phyloP scores from a whole-genome alignment of 2,888 invertebrate genomes.

The Pycnomerus fuliginosus region DNA sequence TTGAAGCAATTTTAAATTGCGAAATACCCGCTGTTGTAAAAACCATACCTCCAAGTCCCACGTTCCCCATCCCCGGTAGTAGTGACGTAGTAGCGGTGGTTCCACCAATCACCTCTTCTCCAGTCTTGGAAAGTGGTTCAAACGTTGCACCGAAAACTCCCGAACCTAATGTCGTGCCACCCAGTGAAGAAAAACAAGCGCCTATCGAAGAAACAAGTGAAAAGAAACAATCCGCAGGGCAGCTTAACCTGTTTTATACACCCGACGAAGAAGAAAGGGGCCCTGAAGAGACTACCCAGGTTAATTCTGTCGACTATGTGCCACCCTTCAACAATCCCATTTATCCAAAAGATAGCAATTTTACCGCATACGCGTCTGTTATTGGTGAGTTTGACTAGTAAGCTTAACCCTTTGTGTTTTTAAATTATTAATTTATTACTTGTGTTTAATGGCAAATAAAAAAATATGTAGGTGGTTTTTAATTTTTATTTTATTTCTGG shows the following conservation, averaged over 20 bases:
- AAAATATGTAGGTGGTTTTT: too few species aligned
- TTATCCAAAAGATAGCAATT: conserved; percentile 49
- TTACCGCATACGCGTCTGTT: conserved; percentile 47
- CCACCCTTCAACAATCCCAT: conserved; percentile 54
- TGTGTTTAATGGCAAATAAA: too few species aligned
- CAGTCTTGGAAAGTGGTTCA: conserved; percentile 4
- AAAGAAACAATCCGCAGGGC: too few species aligned
- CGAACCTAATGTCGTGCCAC: too few species aligned
- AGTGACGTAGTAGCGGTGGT: conserved; percentile 24
- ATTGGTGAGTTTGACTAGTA: conserved; percentile 39
- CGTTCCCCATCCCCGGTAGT: conserved; percentile 45
- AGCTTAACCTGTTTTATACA: conserved; percentile 46
- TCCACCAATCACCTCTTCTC: conserved; percentile 7
- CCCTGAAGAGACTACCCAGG: conserved; percentile 28
- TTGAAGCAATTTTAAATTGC: conserved; percentile 46
- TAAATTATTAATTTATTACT: too few species aligned
- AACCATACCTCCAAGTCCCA: conserved; percentile 40
- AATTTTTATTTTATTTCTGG: too few species aligned
- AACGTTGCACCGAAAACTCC: too few species aligned
- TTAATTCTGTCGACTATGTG: conserved; percentile 46
- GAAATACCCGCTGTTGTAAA: conserved; percentile 43
- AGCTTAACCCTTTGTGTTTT: too few species aligned
- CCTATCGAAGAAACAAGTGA: too few species aligned
- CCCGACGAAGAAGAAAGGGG: conserved; percentile 47
- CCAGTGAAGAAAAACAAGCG: too few species aligned